Evolutionary conservation across 2,113 vertebrate genomes (phyloP), one percentile per base, ranked within the genome.

Genomic region (Abramis brama): DNA sequence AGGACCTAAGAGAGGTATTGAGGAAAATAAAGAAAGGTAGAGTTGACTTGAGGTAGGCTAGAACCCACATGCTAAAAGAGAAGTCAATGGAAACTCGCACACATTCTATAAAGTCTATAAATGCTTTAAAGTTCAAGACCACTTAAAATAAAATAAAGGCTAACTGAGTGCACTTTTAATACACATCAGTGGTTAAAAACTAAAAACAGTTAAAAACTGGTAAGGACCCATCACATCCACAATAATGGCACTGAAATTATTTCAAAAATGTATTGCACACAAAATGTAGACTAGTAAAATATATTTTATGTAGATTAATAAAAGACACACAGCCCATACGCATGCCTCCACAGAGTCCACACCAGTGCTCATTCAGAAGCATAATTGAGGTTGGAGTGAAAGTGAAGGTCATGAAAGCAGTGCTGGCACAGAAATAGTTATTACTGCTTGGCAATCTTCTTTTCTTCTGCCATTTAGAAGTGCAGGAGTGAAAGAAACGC

Each of bases 381-480:
- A 64, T 84, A 73, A 84, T 64, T 33, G 57, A 85, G 57, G 6
- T 75, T 79, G 59, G 52, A 73, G 55, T 57, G 45, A 83, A 83
- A 83, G 60, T 70, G 76, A 88, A 88, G 23, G 59, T 82, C 79
- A 88, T 60, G 64, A 85, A 70, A 45, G 9, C 50, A 73, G 70
- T 30, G 15, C 73, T 55, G 68, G 43, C 33, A 86, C 30, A 85
- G 70, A 83, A 85, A 80, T 70, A 73, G 74, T 76, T 73, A 78
- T 83, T 88, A 68, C 62, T 27, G 50, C 68, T 57, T 36, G 59
- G n/a, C 74, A 85, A 64, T 85, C 23, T 50, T 43, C 45, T 30
- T 78, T 85, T 80, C 57, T 71, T 75, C 39, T 92, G 91, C 92
- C 70, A 82, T 85, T 89, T 90, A 90, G 91, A 91, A 92, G 87